Evolutionary conservation across 1,140 invertebrate species (phyloP), one percentile per base, ranked within the genome.

Genomic region (Drosophila guanche): DNA sequence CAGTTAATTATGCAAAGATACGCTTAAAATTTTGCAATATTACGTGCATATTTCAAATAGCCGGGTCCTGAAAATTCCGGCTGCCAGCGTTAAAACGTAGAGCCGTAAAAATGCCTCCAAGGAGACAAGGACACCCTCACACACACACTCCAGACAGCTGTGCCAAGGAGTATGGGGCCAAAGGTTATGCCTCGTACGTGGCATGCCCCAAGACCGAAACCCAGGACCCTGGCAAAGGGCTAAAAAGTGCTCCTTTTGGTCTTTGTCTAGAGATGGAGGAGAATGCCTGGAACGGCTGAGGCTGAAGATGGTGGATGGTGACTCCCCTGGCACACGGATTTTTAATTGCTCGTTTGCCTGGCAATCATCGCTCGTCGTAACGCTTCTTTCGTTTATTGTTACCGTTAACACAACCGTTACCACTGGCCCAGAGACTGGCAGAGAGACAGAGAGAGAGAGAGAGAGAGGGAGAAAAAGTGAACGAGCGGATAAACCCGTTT

Each of bases 1-100:
- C 83, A 88, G 83, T 88, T 88, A 88, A 88, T 88, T 89, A 88
- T 88, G 83, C 83, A 88, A 86, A 88, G 75, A 88, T 88, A 88
- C 75, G 83, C 75, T 88, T 88, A 88, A 88, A 89, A 88, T 88
- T 88, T 88, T 89, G 83, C 83, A 88, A 88, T 88, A 88, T 88
- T 88, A 88, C 83, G 83, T 88, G 79, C 84, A 88, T 88, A 88
- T 79, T 88, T 88, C 84, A 88, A 88, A 88, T 89, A 89, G 16
- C 75, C 57, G 67, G 48, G 45, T 62, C 59, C 55, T 73, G 57
- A 70, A 74, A 74, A 74, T 74, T 73, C 69, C 53, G 72, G 73
- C 50, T 68, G 43, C 57, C 79, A 50, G 63, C 63, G 56, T 73
- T 65, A 81, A 68, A 69, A 56, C 51, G 43, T 40, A 59, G 59